phyloP scores from a whole-genome alignment of 2,888 invertebrate genomes.

The Yponomeuta plumbellus region DNA sequence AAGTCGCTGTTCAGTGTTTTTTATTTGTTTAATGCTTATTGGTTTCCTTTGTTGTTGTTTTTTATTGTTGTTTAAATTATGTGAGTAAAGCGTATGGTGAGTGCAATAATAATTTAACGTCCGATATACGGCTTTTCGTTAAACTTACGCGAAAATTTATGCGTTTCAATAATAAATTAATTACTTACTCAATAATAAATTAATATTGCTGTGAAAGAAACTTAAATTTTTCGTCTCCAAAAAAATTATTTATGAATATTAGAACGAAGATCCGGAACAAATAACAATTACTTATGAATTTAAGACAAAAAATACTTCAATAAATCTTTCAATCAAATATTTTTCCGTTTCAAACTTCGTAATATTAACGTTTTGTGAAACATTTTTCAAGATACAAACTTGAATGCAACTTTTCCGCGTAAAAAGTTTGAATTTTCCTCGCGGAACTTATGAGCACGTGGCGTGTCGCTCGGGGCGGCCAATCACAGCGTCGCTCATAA shows the following conservation, averaged over 20 bases:
- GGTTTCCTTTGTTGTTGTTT: conserved; percentile 38
- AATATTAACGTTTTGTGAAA: no score
- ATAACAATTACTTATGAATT: background rate
- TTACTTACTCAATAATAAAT: no score
- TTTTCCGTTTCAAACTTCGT: no score
- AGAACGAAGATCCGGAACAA: background rate
- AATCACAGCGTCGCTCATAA: conserved; percentile 68
- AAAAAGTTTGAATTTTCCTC: conserved; percentile 53
- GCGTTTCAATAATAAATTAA: no score
- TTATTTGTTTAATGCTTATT: conserved; percentile 32
- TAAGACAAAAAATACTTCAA: no score
- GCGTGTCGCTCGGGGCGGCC: conserved; percentile 60
- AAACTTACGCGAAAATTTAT: no score
- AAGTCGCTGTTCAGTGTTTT: conserved; percentile 67
- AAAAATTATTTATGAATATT: background rate
- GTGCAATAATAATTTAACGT: conserved; percentile 1
- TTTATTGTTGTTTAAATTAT: conserved; percentile 35
- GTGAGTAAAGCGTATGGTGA: conserved; percentile 39
- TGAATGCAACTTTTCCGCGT: conserved; percentile 25
- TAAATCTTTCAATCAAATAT: no score
- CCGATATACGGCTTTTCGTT: no score
- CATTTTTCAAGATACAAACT: background rate
- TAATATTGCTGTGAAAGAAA: no score
- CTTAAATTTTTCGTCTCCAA: no score
- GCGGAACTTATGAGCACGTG: conserved; percentile 73